Evolutionary conservation across 1,140 invertebrate species (phyloP).

Genomic region (Rhopalosiphum padi): DNA sequence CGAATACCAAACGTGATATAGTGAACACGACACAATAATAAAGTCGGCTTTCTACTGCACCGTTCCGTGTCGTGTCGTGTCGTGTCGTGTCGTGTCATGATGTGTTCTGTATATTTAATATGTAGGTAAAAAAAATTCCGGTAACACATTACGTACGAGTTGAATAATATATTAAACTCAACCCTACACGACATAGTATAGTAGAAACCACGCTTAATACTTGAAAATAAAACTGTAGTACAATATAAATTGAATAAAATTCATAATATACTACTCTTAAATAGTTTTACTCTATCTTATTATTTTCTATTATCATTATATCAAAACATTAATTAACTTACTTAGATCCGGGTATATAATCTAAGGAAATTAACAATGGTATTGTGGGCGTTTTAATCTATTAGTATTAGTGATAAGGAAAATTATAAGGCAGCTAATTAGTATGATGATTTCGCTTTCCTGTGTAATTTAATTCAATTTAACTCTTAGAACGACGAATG

Average conservation of each 20-base stretch:
- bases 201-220: background rate
- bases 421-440: background rate
- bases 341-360: background rate
- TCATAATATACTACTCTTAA: background rate
- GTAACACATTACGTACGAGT: background rate
- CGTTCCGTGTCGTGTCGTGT: background rate
- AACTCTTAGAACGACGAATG: background rate
- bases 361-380: background rate
- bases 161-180: background rate
- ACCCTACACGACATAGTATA: background rate
- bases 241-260: background rate
- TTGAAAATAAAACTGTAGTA: background rate
- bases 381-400: background rate
- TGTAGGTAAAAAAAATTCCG: background rate
- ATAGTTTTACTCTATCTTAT: background rate
- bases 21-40: background rate
- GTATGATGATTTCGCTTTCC: background rate
- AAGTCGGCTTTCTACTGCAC: background rate
- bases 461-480: constrained; percentile 19
- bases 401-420: background rate
- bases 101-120: background rate
- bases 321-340: background rate
- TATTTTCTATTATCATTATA: background rate
- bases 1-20: background rate
- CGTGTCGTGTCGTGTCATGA: background rate